Evolutionary conservation across 2,113 vertebrate genomes (phyloP).

Genomic region (Toxotes jaculatrix): DNA sequence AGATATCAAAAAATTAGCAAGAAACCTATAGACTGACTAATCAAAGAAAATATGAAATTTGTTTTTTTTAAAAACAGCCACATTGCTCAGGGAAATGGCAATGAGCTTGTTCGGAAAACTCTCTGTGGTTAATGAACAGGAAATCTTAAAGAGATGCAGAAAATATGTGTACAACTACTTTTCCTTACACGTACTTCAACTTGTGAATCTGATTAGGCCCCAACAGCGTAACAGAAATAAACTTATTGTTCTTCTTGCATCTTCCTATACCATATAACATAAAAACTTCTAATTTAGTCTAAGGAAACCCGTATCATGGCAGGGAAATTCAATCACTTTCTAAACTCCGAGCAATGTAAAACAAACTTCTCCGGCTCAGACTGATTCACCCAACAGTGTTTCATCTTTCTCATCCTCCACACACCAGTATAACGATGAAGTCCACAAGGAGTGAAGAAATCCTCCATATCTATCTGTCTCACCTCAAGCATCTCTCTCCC

Average conservation of each 20-base stretch:
- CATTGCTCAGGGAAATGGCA: background rate
- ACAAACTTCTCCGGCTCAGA: slow-evolving; percentile 52
- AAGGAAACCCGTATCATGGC: background rate
- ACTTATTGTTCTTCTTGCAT: background rate
- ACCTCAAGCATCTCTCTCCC: slow-evolving; percentile 66
- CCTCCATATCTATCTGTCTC: slow-evolving; percentile 48
- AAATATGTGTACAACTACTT: slow-evolving; percentile 3
- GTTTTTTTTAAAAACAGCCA: background rate
- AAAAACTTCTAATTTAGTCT: slow-evolving; percentile 21
- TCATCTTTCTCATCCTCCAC: slow-evolving; percentile 60
- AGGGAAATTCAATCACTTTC: slow-evolving; percentile 20
- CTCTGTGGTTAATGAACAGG: background rate
- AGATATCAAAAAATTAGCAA: slow-evolving; percentile 5
- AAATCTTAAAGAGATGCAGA: background rate
- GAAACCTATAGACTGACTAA: background rate
- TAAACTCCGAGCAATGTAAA: slow-evolving; percentile 41
- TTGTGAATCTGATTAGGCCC: slow-evolving; percentile 13
- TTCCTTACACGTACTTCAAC: slow-evolving; percentile 13
- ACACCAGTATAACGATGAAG: slow-evolving; percentile 37
- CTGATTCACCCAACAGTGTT: slow-evolving; percentile 57
- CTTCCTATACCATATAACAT: slow-evolving; percentile 1
- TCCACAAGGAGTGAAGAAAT: slow-evolving; percentile 59
- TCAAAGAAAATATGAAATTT: background rate
- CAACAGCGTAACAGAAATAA: background rate
- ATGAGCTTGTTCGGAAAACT: slow-evolving; percentile 8